A percentile compares a stretch with the other conserved stretches of the same genome.
These are phyloP conservation scores for Hydraecia micacea DNA, from an alignment of 2,888 invertebrate species.

Conservation along the genomic window DNA sequence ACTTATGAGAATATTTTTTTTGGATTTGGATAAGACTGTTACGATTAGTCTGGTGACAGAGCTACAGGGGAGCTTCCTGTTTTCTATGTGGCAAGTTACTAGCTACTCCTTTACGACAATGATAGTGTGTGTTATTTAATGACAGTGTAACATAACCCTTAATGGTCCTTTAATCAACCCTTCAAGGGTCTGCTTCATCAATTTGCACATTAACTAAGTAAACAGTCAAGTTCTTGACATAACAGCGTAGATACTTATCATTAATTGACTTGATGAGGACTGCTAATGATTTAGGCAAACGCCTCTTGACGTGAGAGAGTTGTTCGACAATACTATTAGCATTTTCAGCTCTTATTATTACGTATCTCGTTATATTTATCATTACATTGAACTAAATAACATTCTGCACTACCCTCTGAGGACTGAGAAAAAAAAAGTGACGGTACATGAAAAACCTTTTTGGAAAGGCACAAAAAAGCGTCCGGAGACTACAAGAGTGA, in stretches of 20 bases:
- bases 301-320: conserved; percentile 30
- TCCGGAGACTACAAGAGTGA: not conserved
- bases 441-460: conserved; percentile 26
- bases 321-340: conserved; percentile 32
- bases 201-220: conserved; percentile 42
- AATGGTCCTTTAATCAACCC: conserved; percentile 30
- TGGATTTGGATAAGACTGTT: not conserved
- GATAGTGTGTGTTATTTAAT: not conserved
- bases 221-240: conserved; percentile 52
- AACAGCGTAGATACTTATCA: conserved; percentile 44
- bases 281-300: conserved; percentile 56
- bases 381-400: not conserved
- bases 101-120: not conserved
- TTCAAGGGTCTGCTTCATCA: conserved; percentile 24
- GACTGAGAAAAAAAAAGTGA: not conserved
- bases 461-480: conserved; percentile 7
- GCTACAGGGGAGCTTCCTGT: not conserved
- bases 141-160: conserved; percentile 4
- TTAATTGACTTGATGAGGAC: conserved; percentile 55
- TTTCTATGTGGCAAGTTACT: not conserved
- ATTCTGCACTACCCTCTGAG: not conserved
- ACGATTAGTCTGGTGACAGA: not conserved
- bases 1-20: not conserved
- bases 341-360: conserved; percentile 6
- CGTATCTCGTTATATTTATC: not conserved